phyloP scores from a whole-genome alignment of 2,113 vertebrate genomes.

The Osmerus eperlanus region DNA sequence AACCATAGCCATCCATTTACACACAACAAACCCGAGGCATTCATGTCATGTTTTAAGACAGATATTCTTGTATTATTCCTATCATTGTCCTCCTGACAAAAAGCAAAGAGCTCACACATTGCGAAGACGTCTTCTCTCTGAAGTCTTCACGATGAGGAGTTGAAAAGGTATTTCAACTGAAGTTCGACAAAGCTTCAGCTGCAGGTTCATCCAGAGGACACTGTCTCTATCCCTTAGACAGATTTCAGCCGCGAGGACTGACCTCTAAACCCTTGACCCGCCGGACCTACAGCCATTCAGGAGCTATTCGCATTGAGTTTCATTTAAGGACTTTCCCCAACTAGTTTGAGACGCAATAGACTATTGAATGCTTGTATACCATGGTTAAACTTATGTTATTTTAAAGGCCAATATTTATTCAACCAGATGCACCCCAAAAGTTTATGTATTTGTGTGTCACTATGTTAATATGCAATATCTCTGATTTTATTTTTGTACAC shows the following conservation, averaged over 20 bases:
- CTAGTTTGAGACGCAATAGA: conserved; percentile 42
- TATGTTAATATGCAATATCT: conserved; percentile 57
- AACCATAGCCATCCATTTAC: conserved; percentile 36
- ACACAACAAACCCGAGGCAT: conserved; percentile 41
- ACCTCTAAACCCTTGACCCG: conserved; percentile 99
- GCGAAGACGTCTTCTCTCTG: conserved; percentile 83
- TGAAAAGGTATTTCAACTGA: conserved; percentile 98
- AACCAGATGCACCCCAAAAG: conserved; percentile 41
- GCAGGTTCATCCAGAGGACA: conserved; percentile 99
- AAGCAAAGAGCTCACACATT: conserved; percentile 84
- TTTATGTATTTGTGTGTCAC: conserved; percentile 44
- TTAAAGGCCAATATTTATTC: conserved; percentile 33
- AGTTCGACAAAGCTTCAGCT: conserved; percentile 93
- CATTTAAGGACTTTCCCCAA: conserved; percentile 63
- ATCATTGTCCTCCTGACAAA: conserved; percentile 91
- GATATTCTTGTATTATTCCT: conserved; percentile 82
- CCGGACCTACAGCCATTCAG: conserved; percentile 83
- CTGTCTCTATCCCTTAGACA: conserved; percentile 90
- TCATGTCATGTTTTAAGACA: conserved; percentile 71
- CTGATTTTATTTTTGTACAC: conserved; percentile 68
- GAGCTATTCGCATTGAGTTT: conserved; percentile 71
- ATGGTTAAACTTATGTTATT: conserved; percentile 22
- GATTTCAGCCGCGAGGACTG: conserved; percentile 95
- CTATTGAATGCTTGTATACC: conserved; percentile 32
- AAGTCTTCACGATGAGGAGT: conserved; percentile 86